Base-by-base conservation (phyloP, 2,797 vertebrate genomes). In the Gymnopithys bicolor region DNA sequence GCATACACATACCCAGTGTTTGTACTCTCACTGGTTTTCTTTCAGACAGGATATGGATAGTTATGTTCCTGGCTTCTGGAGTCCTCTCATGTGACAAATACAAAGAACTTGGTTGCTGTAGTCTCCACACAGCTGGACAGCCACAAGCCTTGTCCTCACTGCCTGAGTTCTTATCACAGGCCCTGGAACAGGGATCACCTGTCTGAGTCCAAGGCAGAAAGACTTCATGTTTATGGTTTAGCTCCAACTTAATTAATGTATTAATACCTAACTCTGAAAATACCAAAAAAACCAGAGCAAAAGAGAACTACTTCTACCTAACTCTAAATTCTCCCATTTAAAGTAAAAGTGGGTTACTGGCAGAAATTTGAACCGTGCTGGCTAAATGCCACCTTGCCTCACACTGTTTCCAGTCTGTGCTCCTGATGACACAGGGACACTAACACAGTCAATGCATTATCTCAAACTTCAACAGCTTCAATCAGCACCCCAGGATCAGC, bases 111-210 rank as follows among this genome's bases (percentile, higher is more conserved):
- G 63, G 24, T 6, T 53, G 58, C 43, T 67, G 75, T 11, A 14
- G 22, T 9, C 27, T 43, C 25, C 25, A 16, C 39, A 16, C 23
- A 9, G 22, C 0, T 28, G 60, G 46, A 37, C 41, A 84, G 43
- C 27, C 5, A 2, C 30, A 21, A 28, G 2, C 37, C 71, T 63
- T 0, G 0, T 66, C 55, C 59, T 58, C 66, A 2, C 11, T n/a
- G 46, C 8, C 33, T 18, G 30, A 51, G 39, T 37, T 37, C 30
- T 13, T 16, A 5, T 5, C 21, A n/a, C 39, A 19, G 8, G 4
- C 8, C 19, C 27, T 18, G 24, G 9, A 51, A 43, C 27, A 33
- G 24, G 28, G 7, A 45, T 24, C 13, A 11, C 10, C 19, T 28
- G 2, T 18, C 56, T 45, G 27, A 52, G 19, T 18, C 9, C 70